A percentile compares a stretch with the other conserved stretches of the same genome.
These are phyloP conservation scores for Mesorhabditis belari DNA, from an alignment of 2,888 invertebrate species.

Conservation along the genomic window DNA sequence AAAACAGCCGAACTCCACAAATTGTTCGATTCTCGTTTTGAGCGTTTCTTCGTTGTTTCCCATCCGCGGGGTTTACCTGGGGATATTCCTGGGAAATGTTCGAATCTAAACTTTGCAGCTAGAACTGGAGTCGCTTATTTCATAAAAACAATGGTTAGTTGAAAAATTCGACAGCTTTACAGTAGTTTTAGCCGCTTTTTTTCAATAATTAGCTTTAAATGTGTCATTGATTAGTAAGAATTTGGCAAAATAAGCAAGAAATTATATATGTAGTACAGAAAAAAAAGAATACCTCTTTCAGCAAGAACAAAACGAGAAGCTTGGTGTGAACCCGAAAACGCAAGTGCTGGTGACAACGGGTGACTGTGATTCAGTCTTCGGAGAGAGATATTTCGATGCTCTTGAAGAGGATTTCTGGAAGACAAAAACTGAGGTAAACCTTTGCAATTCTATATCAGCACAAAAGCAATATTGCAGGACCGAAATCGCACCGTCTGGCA, in stretches of 20 bases:
- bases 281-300: too few species aligned
- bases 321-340: background rate
- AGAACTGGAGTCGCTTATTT: slow-evolving; percentile 4
- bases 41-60: slow-evolving; percentile 6
- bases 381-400: slow-evolving; percentile 6
- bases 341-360: slow-evolving; percentile 9
- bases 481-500: slow-evolving; percentile 10
- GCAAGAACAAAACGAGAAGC: background rate
- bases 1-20: slow-evolving; percentile 1
- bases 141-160: slow-evolving; percentile 1
- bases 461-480: background rate
- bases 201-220: too few species aligned
- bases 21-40: slow-evolving; percentile 5
- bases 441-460: background rate
- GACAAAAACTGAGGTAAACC: background rate
- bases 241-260: background rate
- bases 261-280: background rate
- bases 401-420: slow-evolving; percentile 7
- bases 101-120: slow-evolving; percentile 9
- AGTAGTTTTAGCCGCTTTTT: background rate
- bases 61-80: slow-evolving; percentile 10
- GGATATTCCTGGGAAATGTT: slow-evolving; percentile 12
- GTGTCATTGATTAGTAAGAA: too few species aligned
- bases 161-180: background rate
- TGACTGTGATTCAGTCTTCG: slow-evolving; percentile 11